Base-by-base conservation (phyloP, 2,888 invertebrate genomes). In the Zygogramma bicolorata region DNA sequence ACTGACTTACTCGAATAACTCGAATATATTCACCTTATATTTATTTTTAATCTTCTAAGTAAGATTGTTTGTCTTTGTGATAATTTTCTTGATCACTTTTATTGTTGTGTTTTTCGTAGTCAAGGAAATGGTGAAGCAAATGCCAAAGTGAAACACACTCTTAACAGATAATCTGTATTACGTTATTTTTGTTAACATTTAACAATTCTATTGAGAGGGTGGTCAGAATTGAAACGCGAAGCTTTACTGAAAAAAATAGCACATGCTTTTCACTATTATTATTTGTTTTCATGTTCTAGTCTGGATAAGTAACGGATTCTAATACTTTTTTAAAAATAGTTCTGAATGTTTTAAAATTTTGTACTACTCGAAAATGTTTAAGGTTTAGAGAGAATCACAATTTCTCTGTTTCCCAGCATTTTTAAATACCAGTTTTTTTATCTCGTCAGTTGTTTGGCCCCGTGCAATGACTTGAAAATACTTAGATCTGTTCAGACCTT, bases 51-150 rank as follows among this genome's bases (percentile, higher is more conserved):
- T 53, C 25, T 53, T n/a, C 13, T n/a, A 7, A 25, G n/a, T 27
- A 53, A 53, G 53, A 27, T 53, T 53, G 27, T 53, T 53, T 53
- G 27, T 53, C 22, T 53, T 53, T 27, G 53, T 53, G 53, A 53
- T 53, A 27, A 53, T 53, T 53, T 53, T 53, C 22, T 22, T 53
- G 13, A 0, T 42, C 18, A 42, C 34, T 34, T 8, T 18, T 18
- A 46, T 20, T 46, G 46, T 46, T 46, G 46, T 46, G 4, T 15
- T 22, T 46, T 46, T 46, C 46, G 20, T 46, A 6, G 18, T 46
- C 46, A 46, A 46, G 25, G 25, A 27, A 53, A 53, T 25, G 25
- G 27, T 27, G 25, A 53, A 25, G 25, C 13, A n/a, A 53, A n/a
- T 46, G 20, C 46, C 46, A 46, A 46, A 46, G 46, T 20, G 6